Evolutionary conservation across 1,140 invertebrate genomes (phyloP), one percentile per base, ranked within the genome.

Genomic region (Bombus sibiricus): DNA sequence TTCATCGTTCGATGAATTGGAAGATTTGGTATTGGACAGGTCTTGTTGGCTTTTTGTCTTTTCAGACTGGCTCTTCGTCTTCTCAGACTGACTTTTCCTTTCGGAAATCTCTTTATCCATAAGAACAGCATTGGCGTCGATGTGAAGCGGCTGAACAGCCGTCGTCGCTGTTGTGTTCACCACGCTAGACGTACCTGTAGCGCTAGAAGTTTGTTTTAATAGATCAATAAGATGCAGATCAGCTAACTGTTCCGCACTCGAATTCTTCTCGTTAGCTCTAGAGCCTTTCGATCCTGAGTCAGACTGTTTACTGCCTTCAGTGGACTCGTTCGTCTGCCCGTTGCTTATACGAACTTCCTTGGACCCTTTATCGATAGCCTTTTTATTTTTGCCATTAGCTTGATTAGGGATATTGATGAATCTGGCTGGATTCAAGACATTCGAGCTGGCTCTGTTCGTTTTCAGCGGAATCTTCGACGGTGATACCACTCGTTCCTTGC

Each of bases 111-210:
- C 83, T 18, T 39, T 80, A 2, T 89, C 88, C 32, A 75, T 34
- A 10, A 77, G 72, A 64, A 86, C 18, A 15, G 80, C 39, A 13
- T 77, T 86, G 32, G 88, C 83, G 73, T 94, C 94, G 59, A 95
- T 94, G 41, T 94, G 88, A 10, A 95, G 86, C 1, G 95, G 94
- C 53, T 95, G 92, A 1, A 94, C 94, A 0, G 94, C 95, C 1
- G 95, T 95, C 0, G 93, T 92, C 2, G 95, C 93, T 1, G 95
- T 95, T 3, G 94, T 94, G 47, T 92, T 95, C 18, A 95, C 95
- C 15, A 95, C 92, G 72, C 94, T 95, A 3, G 92, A 94, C 1
- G 95, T 95, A 15, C 94, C 94, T 10, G 89, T 93, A 10, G 93
- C 93, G 5, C 85, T 88, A 0, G 93, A 93, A 83, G 90, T 78